Percentiles rank a stretch among this genome's conserved stretches.
Evolutionary conservation across 2,113 vertebrate genomes (phyloP).

Genomic region (Vulpes lagopus): DNA sequence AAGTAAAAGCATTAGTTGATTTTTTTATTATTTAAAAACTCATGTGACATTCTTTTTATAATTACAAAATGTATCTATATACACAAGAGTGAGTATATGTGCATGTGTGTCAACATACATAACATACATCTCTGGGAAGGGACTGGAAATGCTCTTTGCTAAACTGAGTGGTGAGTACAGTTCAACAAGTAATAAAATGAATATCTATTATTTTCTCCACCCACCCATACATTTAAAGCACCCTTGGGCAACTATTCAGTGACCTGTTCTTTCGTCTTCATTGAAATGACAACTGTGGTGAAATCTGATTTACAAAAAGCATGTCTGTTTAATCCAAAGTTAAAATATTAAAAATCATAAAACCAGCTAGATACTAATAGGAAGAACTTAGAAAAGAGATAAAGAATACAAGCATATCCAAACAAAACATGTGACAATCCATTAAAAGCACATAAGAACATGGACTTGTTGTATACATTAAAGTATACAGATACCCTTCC

Average conservation of each 20-base stretch:
- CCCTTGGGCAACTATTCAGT: neutral
- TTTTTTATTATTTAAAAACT: slow-evolving; percentile 25
- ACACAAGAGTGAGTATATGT: neutral
- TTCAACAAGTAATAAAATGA: slow-evolving; percentile 38
- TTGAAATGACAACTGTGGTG: neutral
- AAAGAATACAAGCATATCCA: neutral
- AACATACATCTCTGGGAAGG: neutral
- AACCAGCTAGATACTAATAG: neutral
- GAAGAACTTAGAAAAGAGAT: slow-evolving; percentile 11
- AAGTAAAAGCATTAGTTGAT: neutral
- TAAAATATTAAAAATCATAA: slow-evolving; percentile 55
- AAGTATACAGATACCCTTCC: neutral
- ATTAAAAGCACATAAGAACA: neutral
- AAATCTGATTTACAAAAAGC: slow-evolving; percentile 28
- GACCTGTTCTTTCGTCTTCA: neutral
- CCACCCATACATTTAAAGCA: slow-evolving; percentile 9
- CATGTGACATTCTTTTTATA: neutral
- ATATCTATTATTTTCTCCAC: neutral
- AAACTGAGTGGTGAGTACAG: neutral
- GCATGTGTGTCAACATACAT: neutral
- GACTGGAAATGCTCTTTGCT: neutral
- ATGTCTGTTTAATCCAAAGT: slow-evolving; percentile 2
- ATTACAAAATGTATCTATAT: neutral
- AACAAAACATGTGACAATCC: neutral
- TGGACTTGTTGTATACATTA: neutral